Conservation (phyloP, 1,140 invertebrate genomes). For the Drosophila seguyi region DNA sequence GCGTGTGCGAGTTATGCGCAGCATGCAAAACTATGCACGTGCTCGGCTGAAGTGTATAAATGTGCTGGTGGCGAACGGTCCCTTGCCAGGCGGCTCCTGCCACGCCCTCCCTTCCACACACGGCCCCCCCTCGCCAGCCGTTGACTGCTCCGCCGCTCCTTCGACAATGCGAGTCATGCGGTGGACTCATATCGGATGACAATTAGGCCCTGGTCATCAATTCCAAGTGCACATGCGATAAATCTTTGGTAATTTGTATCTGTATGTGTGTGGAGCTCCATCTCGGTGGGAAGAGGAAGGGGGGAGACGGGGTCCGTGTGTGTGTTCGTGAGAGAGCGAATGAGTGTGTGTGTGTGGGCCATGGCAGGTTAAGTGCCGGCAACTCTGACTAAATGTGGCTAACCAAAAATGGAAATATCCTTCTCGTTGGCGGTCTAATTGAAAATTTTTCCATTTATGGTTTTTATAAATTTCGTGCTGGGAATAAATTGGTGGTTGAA, state of each 20-base stretch:
- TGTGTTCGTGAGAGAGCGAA: slow-evolving; percentile 2
- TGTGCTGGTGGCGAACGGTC: slow-evolving; percentile 63
- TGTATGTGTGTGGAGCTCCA: slow-evolving; percentile 43
- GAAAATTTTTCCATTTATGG: slow-evolving; percentile 46
- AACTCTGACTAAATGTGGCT: slow-evolving; percentile 62
- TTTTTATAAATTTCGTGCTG: slow-evolving; percentile 17
- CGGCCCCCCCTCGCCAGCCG: slow-evolving; percentile 9
- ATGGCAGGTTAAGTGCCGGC: slow-evolving; percentile 55
- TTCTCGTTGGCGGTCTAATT: slow-evolving; percentile 62
- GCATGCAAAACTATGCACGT: slow-evolving; percentile 82
- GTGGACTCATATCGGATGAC: slow-evolving; percentile 83
- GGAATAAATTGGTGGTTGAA: slow-evolving; percentile 18
- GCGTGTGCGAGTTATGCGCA: slow-evolving; percentile 73
- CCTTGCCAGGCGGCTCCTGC: slow-evolving; percentile 41
- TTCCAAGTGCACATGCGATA: slow-evolving; percentile 82
- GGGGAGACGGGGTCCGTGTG: background rate
- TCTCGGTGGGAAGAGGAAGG: slow-evolving; percentile 7
- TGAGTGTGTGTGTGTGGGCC: slow-evolving; percentile 7
- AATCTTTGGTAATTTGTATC: slow-evolving; percentile 81
- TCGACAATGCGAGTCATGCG: slow-evolving; percentile 81
- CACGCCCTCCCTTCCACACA: slow-evolving; percentile 26
- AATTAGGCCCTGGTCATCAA: slow-evolving; percentile 84
- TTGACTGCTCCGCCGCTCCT: slow-evolving; percentile 47
- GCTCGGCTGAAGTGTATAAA: slow-evolving; percentile 79
- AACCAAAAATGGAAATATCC: slow-evolving; percentile 55